Percentiles rank a stretch among this genome's conserved stretches.
Conservation (phyloP, 1,140 invertebrate genomes). For the Drosophila rufa region DNA sequence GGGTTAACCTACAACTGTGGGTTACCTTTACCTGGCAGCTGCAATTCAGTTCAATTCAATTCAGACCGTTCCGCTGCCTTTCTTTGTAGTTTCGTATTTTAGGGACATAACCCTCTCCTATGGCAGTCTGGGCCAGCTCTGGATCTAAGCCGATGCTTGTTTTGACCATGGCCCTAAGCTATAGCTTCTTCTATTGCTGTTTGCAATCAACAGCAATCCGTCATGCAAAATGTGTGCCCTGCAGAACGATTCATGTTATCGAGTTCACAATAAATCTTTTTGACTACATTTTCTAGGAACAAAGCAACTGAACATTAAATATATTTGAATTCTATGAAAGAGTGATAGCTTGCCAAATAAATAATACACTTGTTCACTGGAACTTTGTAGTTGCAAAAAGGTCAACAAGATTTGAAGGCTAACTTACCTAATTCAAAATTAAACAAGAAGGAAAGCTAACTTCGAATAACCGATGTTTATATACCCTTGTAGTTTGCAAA, state of each 20-base stretch:
- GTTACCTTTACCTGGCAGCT: conserved; percentile 45
- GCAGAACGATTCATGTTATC: neutral
- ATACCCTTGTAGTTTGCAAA: too few species aligned
- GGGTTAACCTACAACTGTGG: conserved; percentile 21
- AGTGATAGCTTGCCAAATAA: too few species aligned
- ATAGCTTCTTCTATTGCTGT: neutral
- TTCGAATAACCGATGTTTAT: too few species aligned
- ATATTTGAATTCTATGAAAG: too few species aligned
- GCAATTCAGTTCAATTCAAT: conserved; percentile 23
- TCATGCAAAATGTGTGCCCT: conserved; percentile 19
- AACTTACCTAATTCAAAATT: too few species aligned
- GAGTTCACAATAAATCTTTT: conserved; percentile 4
- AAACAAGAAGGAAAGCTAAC: too few species aligned
- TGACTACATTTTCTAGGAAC: neutral
- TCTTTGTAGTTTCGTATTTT: conserved; percentile 60
- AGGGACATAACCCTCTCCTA: conserved; percentile 37
- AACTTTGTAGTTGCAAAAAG: too few species aligned
- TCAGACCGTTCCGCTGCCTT: conserved; percentile 47
- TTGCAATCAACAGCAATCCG: conserved; percentile 38
- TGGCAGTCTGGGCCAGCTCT: conserved; percentile 23
- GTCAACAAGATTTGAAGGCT: too few species aligned
- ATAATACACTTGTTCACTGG: too few species aligned
- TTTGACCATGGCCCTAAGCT: neutral
- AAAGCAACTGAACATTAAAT: neutral
- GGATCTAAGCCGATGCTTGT: conserved; percentile 5